Evolutionary conservation across 2,888 invertebrate species (phyloP).

Genomic region (Eupithecia subumbrata): DNA sequence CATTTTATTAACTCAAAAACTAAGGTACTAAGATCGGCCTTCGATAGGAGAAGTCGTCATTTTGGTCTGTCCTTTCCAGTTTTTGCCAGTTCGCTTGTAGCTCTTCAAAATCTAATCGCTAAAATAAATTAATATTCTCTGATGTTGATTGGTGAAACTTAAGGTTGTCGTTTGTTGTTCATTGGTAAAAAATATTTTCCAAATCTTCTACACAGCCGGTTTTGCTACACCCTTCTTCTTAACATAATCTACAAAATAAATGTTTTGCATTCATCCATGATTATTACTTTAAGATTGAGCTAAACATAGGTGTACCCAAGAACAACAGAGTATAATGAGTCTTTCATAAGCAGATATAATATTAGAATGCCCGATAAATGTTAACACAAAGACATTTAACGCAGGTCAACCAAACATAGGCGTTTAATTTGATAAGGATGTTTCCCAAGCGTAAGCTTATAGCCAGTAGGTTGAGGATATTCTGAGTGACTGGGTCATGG

Average conservation of each 20-base stretch:
- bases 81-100: neutral
- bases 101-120: too few relatives aligned
- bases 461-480: too few relatives aligned
- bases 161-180: too few relatives aligned
- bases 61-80: neutral
- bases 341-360: constrained; percentile 36
- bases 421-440: constrained; percentile 15
- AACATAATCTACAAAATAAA: neutral
- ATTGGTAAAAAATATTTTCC: too few relatives aligned
- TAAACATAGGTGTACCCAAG: neutral
- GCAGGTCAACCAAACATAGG: neutral
- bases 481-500: too few relatives aligned
- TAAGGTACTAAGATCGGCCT: too few relatives aligned
- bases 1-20: too few relatives aligned
- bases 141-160: too few relatives aligned
- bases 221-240: too few relatives aligned
- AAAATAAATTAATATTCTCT: too few relatives aligned
- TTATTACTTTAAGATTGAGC: neutral
- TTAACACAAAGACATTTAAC: constrained; percentile 39
- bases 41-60: neutral
- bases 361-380: constrained; percentile 38
- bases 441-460: neutral
- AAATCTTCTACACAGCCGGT: too few relatives aligned
- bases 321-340: constrained; percentile 47
- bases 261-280: neutral